Conservation (phyloP, 2,113 vertebrate species). For the Clarias batrachus region DNA sequence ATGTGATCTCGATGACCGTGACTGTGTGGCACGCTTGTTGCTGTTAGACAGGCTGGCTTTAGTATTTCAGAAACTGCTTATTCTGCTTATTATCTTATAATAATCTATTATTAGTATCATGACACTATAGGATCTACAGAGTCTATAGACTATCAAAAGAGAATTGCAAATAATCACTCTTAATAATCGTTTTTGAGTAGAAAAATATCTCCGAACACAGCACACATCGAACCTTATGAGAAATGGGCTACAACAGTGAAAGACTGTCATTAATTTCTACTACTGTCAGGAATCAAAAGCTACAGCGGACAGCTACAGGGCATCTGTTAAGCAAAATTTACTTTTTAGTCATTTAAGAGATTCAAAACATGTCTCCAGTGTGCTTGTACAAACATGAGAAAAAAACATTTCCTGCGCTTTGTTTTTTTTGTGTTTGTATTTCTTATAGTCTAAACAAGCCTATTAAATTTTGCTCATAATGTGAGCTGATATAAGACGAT, state of each 20-base stretch:
- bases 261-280: neutral
- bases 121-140: neutral
- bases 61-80: neutral
- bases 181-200: neutral
- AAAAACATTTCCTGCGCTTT: too few relatives aligned
- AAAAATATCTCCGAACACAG: constrained; percentile 3
- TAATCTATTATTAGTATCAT: neutral
- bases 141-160: neutral
- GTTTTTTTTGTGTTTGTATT: too few relatives aligned
- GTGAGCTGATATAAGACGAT: too few relatives aligned
- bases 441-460: too few relatives aligned
- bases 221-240: neutral
- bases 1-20: neutral
- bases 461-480: too few relatives aligned
- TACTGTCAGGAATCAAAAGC: neutral
- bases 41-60: neutral
- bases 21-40: neutral
- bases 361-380: too few relatives aligned
- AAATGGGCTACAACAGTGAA: neutral
- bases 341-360: too few relatives aligned
- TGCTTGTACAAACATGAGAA: too few relatives aligned
- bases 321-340: too few relatives aligned
- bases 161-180: neutral
- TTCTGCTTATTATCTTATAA: neutral
- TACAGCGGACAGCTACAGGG: neutral